Evolutionary conservation across 2,797 vertebrate species (phyloP).

Genomic region (Poecile montanus): DNA sequence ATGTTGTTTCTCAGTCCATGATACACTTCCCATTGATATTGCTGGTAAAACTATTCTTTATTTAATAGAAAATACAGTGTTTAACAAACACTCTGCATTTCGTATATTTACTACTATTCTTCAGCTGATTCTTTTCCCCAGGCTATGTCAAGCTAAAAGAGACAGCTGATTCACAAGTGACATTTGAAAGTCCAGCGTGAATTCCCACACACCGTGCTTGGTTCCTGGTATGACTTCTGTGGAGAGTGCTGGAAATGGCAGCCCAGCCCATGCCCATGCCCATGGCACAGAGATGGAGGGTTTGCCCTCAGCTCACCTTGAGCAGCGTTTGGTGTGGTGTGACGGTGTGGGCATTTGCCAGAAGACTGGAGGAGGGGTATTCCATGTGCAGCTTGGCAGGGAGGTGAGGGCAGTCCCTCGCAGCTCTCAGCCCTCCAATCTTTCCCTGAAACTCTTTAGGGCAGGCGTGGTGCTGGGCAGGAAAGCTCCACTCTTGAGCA

Average conservation of each 20-base stretch:
- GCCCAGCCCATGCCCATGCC: background rate
- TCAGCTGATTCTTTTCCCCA: background rate
- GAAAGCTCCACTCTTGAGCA: background rate
- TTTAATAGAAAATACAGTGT: background rate
- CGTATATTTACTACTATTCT: background rate
- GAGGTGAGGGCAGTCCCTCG: background rate
- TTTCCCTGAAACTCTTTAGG: background rate
- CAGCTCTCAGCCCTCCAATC: background rate
- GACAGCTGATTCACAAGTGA: background rate
- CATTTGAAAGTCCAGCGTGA: background rate
- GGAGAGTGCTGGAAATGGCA: background rate
- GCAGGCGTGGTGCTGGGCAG: background rate
- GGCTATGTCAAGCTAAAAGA: background rate
- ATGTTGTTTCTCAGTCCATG: background rate
- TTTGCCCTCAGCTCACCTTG: background rate
- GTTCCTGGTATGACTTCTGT: rapidly evolving
- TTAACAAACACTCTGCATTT: constrained; percentile 11
- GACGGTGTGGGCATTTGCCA: background rate
- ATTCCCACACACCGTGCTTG: background rate
- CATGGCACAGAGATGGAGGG: background rate
- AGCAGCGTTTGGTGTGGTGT: background rate
- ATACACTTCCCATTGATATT: background rate
- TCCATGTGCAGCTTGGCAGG: background rate
- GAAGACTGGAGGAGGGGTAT: background rate
- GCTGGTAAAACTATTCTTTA: background rate